Evolutionary conservation across 2,888 invertebrate genomes (phyloP).

Genomic region (Hermaeophaga mercurialis): DNA sequence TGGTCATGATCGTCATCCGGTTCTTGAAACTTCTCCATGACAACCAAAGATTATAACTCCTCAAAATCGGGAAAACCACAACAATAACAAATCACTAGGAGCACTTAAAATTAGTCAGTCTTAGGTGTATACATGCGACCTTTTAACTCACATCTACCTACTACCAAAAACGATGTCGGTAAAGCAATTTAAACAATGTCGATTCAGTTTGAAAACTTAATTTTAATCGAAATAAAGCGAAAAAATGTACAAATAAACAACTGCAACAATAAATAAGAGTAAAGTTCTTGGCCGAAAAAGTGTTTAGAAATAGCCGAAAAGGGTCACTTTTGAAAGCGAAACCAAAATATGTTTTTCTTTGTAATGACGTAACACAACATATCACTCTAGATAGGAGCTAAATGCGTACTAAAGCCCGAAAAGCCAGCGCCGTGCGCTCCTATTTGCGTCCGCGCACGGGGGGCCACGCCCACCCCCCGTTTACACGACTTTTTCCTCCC

Average conservation of each 20-base stretch:
- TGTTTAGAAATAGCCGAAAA: slow-evolving; percentile 52
- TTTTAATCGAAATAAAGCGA: too few relatives aligned
- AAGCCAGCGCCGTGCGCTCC: slow-evolving; percentile 56
- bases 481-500: slow-evolving; percentile 28
- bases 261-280: slow-evolving; percentile 25
- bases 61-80: slow-evolving; percentile 26
- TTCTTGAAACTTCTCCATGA: slow-evolving; percentile 71
- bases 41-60: slow-evolving; percentile 24
- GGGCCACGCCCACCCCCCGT: slow-evolving; percentile 57
- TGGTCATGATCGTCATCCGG: slow-evolving; percentile 76
- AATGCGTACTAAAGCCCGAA: slow-evolving; percentile 57
- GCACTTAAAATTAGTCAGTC: slow-evolving; percentile 53
- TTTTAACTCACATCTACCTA: slow-evolving; percentile 34
- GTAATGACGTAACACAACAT: slow-evolving; percentile 60
- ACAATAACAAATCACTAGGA: slow-evolving; percentile 35
- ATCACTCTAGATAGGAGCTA: slow-evolving; percentile 59
- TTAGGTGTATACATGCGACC: slow-evolving; percentile 34
- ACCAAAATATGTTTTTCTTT: slow-evolving; percentile 58
- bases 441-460: slow-evolving; percentile 57
- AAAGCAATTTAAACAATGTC: slow-evolving; percentile 23
- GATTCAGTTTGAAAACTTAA: too few relatives aligned
- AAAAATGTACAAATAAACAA: slow-evolving; percentile 27
- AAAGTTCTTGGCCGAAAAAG: slow-evolving; percentile 27
- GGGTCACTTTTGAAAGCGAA: slow-evolving; percentile 58
- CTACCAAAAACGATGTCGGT: slow-evolving; percentile 25